These are phyloP conservation scores for Drosophila truncata DNA, from an alignment of 1,140 invertebrate species.

Conservation along the genomic window DNA sequence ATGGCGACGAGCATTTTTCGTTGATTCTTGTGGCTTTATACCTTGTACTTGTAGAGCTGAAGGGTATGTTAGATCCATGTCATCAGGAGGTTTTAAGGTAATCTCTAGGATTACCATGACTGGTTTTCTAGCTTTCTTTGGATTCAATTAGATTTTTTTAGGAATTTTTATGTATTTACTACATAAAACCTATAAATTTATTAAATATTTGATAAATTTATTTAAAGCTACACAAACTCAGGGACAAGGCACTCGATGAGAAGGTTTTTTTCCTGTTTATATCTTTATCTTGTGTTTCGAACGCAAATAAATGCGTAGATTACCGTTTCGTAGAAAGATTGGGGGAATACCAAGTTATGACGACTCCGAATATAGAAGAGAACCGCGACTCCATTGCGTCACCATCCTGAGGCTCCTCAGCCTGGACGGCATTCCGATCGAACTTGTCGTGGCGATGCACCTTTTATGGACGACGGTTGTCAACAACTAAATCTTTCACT, in stretches of 20 bases:
- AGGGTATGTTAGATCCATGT: neutral
- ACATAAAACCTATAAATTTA: too few species aligned
- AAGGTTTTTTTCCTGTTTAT: neutral
- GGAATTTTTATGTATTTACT: too few species aligned
- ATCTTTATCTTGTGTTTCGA: neutral
- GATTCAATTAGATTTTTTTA: neutral
- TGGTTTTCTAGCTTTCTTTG: neutral
- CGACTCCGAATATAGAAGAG: neutral
- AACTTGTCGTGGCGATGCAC: constrained; percentile 16
- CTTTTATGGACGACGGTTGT: constrained; percentile 52
- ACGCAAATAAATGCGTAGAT: neutral
- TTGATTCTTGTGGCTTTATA: neutral
- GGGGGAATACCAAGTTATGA: neutral
- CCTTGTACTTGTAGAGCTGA: neutral
- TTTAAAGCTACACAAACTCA: too few species aligned
- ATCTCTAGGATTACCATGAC: neutral
- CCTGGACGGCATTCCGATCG: constrained; percentile 31
- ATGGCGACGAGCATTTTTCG: constrained; percentile 5
- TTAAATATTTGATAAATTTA: too few species aligned
- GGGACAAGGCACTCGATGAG: neutral
- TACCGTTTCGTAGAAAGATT: neutral
- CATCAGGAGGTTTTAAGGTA: neutral
- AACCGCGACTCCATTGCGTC: constrained; percentile 3
- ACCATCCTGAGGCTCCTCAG: constrained; percentile 1
- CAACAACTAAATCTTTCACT: constrained; percentile 19